Evolutionary conservation across 1,140 invertebrate genomes (phyloP).

Genomic region (Zaprionus taronus): DNA sequence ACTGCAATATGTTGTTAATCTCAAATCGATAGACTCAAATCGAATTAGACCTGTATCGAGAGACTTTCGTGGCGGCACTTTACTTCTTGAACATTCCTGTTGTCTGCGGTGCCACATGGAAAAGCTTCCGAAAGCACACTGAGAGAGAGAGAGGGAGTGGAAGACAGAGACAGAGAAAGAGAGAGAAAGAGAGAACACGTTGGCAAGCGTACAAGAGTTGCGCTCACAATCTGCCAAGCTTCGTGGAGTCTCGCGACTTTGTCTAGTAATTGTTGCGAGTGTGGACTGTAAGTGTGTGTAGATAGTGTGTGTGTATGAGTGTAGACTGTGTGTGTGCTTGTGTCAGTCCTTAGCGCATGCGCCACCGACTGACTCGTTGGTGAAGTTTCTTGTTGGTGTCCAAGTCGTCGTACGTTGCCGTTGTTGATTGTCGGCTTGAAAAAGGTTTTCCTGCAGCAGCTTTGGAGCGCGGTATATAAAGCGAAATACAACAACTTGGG

Average conservation of each 20-base stretch:
- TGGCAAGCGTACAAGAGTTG: slow-evolving; percentile 32
- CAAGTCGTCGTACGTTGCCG: background rate
- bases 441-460: slow-evolving; percentile 69
- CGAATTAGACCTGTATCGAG: slow-evolving; percentile 5
- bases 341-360: slow-evolving; percentile 69
- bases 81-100: slow-evolving; percentile 45
- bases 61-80: slow-evolving; percentile 20
- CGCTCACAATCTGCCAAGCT: slow-evolving; percentile 25
- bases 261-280: slow-evolving; percentile 12
- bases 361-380: slow-evolving; percentile 63
- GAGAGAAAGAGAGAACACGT: slow-evolving; percentile 41
- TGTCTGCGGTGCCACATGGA: slow-evolving; percentile 27
- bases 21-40: background rate
- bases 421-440: slow-evolving; percentile 52
- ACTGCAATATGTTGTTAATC: slow-evolving; percentile 9
- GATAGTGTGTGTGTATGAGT: slow-evolving; percentile 11
- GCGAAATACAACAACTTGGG: slow-evolving; percentile 80
- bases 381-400: slow-evolving; percentile 61
- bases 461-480: slow-evolving; percentile 65
- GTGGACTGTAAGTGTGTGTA: background rate
- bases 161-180: slow-evolving; percentile 50
- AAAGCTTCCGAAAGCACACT: slow-evolving; percentile 70
- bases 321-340: slow-evolving; percentile 16
- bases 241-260: slow-evolving; percentile 11
- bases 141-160: slow-evolving; percentile 60